Evolutionary conservation across 2,888 invertebrate species (phyloP).

Genomic region (Diplolepis rosae): DNA sequence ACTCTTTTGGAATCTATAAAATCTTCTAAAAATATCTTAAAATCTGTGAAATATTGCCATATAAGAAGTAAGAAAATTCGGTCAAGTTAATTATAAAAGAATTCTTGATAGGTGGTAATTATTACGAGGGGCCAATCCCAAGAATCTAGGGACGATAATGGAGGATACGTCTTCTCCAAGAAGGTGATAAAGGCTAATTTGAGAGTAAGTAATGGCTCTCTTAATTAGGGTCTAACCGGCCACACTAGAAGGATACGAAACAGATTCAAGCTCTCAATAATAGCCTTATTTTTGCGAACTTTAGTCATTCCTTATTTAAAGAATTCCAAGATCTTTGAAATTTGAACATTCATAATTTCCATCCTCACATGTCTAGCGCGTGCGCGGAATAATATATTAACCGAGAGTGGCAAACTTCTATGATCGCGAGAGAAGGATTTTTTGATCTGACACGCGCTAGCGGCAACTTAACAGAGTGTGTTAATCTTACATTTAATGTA

Average conservation of each 20-base stretch:
- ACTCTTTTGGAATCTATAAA: too few species aligned
- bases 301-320: background rate
- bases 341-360: background rate
- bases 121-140: background rate
- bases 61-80: too few species aligned
- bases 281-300: too few species aligned
- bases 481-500: constrained; percentile 57
- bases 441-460: constrained; percentile 29
- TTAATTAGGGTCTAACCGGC: background rate
- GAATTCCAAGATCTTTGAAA: background rate
- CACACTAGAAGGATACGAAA: background rate
- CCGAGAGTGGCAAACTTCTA: constrained; percentile 9
- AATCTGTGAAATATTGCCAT: too few species aligned
- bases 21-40: too few species aligned
- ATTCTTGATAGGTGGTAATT: background rate
- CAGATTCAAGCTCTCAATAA: background rate
- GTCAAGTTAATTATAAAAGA: too few species aligned
- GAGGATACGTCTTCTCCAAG: background rate
- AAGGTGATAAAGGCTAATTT: background rate
- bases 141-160: background rate
- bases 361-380: background rate
- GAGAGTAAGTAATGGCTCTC: background rate
- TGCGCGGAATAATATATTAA: constrained; percentile 23
- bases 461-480: constrained; percentile 52
- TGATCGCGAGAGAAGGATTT: constrained; percentile 23